Evolutionary conservation across 2,797 vertebrate genomes (phyloP), one percentile per base, ranked within the genome.

Genomic region (Lepidocolaptes lacrymiger): DNA sequence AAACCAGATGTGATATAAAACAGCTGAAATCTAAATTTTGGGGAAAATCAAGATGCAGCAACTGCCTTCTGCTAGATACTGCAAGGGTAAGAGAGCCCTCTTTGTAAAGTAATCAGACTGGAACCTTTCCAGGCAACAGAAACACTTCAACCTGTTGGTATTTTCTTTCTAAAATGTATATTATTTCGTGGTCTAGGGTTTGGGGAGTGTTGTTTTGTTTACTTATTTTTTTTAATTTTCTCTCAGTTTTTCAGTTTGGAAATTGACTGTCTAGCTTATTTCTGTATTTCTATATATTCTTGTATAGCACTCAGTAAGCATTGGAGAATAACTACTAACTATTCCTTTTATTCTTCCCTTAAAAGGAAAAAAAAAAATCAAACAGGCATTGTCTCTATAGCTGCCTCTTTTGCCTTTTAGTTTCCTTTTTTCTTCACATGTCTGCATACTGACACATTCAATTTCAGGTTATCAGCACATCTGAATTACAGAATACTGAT

Each of bases 381-480:
- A 97, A 96, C 74, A 58, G 81, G 83, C 92, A 95, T 91, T 96
- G 95, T 97, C 96, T 97, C 93, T 95, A 61, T 95, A 59, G 95
- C 91, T 74, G 44, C 87, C 88, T 96, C 90, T 96, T 93, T 95
- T 68, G 95, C 96, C 94, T 97, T 84, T 94, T 97, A 93, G 95
- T 96, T 96, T 95, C 94, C 91, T 94, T 91, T 96, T 95, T 94
- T 95, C 97, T 96, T 97, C 95, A 95, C 96, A 96, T 96, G 97
- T 97, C 98, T 98, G 97, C 97, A 95, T 98, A 98, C 98, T 98
- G 98, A 99, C 99, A 99, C 98, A 98, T 98, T 98, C 98, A 98
- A 99, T 99, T 98, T 98, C 98, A 99, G 98, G 98, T 99, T 99
- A 99, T 99, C 98, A 97, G 98, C 98, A 99, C 98, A 98, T 99